phyloP scores from a whole-genome alignment of 2,113 vertebrate genomes.

The Cynocephalus volans region DNA sequence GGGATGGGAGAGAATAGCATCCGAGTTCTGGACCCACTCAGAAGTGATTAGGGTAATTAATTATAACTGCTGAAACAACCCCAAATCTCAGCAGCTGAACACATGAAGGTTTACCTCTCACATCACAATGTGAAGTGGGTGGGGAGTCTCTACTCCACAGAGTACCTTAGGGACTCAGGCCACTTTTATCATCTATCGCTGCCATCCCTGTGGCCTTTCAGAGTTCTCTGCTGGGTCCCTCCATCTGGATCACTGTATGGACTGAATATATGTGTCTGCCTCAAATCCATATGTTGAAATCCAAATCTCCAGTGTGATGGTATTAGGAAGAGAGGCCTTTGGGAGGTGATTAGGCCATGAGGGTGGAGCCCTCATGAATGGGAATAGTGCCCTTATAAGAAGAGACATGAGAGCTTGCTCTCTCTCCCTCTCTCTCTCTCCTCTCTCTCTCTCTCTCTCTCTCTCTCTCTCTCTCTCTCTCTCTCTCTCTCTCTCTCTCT shows the following conservation, averaged over 20 bases:
- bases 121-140: background rate
- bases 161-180: background rate
- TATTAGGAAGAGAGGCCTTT: background rate
- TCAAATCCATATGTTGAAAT: background rate
- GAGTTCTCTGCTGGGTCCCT: background rate
- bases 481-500: background rate
- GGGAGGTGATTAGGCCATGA: background rate
- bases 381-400: background rate
- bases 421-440: too few relatives aligned
- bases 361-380: accelerated
- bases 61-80: background rate
- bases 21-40: background rate
- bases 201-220: background rate
- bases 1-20: background rate
- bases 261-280: background rate
- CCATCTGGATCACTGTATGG: background rate
- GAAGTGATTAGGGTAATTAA: background rate
- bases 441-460: too few relatives aligned
- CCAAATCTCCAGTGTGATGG: background rate
- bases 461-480: too few relatives aligned
- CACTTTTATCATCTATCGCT: background rate
- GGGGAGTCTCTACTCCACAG: background rate
- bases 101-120: background rate
- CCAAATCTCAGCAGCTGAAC: background rate
- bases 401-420: background rate